Conservation (phyloP, 2,888 invertebrate species). For the Caenorhabditis angaria region DNA sequence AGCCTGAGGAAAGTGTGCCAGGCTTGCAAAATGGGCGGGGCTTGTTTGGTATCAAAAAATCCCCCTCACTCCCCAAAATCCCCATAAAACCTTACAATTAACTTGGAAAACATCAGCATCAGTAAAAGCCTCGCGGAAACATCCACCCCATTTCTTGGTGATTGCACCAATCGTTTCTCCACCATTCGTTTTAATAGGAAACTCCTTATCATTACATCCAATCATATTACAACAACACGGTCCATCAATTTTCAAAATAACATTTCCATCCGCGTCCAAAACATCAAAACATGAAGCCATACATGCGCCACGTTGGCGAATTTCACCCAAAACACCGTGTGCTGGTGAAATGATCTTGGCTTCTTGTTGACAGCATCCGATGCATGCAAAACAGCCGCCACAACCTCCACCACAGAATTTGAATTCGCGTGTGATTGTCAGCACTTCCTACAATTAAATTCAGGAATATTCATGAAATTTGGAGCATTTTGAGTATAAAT, state of each 20-base stretch:
- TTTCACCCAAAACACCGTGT: slow-evolving; percentile 20
- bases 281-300: slow-evolving; percentile 40
- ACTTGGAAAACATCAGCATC: slow-evolving; percentile 53
- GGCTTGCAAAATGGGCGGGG: no score
- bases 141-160: slow-evolving; percentile 56
- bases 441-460: slow-evolving; percentile 21
- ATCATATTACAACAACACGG: slow-evolving; percentile 44
- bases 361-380: slow-evolving; percentile 11
- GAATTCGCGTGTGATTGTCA: slow-evolving; percentile 21
- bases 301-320: slow-evolving; percentile 43
- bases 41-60: no score
- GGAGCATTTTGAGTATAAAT: background rate
- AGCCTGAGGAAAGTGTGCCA: no score
- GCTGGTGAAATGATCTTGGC: slow-evolving; percentile 5
- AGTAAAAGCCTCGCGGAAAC: slow-evolving; percentile 53
- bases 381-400: slow-evolving; percentile 12
- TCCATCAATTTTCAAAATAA: slow-evolving; percentile 42
- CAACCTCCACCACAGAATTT: slow-evolving; percentile 22
- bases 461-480: background rate
- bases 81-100: slow-evolving; percentile 35
- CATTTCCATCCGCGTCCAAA: slow-evolving; percentile 34
- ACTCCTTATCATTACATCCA: slow-evolving; percentile 51
- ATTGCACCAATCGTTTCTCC: slow-evolving; percentile 42
- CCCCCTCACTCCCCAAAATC: no score
- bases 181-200: slow-evolving; percentile 27